These are phyloP conservation scores for Oryzaephilus surinamensis DNA, from an alignment of 1,140 invertebrate genomes.

Conservation along the genomic window DNA sequence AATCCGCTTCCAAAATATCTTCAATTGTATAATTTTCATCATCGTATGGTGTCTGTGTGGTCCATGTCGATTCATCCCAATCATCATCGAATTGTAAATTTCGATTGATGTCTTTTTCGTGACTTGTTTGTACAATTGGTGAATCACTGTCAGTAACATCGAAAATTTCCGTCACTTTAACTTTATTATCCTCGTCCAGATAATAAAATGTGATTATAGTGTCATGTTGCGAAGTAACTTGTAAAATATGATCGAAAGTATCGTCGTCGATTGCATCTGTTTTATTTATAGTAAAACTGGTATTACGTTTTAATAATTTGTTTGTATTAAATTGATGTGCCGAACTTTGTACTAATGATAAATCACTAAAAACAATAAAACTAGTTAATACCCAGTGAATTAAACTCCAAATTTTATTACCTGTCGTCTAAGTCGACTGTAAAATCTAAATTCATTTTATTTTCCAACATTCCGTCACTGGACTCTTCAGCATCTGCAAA, in stretches of 20 bases:
- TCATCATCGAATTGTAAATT: constrained; percentile 42
- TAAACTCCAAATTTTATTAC: constrained; percentile 25
- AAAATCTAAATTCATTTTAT: constrained; percentile 56
- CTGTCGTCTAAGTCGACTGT: constrained; percentile 50
- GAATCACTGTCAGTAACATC: constrained; percentile 62
- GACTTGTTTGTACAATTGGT: constrained; percentile 35
- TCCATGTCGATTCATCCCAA: constrained; percentile 37
- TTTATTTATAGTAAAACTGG: constrained; percentile 42
- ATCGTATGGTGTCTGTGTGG: neutral
- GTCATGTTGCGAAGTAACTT: constrained; percentile 74
- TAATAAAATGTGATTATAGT: constrained; percentile 85
- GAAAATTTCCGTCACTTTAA: constrained; percentile 80
- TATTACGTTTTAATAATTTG: constrained; percentile 28
- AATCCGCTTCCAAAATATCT: constrained; percentile 35
- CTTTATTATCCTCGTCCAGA: constrained; percentile 74
- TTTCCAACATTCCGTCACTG: constrained; percentile 31
- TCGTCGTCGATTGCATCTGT: constrained; percentile 48
- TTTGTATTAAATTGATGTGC: constrained; percentile 22
- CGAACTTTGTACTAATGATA: constrained; percentile 31
- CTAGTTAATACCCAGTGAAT: constrained; percentile 2
- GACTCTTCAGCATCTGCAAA: constrained; percentile 37
- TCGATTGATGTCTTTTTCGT: constrained; percentile 38
- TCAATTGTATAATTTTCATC: constrained; percentile 36
- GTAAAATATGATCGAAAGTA: constrained; percentile 77
- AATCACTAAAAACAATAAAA: constrained; percentile 30